Evolutionary conservation across 2,888 invertebrate genomes (phyloP), one percentile per base, ranked within the genome.

Genomic region (Torymus aiolomorphi): DNA sequence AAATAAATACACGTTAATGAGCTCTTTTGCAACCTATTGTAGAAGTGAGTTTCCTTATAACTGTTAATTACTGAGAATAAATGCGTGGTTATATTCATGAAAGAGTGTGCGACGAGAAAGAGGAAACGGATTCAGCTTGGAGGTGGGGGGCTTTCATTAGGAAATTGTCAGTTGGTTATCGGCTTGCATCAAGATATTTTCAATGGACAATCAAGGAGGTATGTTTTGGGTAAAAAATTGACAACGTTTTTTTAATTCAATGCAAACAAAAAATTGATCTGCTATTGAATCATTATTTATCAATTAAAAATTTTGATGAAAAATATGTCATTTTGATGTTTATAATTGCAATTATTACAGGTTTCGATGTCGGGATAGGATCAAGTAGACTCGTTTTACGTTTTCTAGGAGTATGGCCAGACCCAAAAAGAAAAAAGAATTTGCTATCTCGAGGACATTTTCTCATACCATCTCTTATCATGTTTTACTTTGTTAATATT

Each of bases 381-480:
- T 83, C 84, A 83, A 84, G 85, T 67, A 83, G 84, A 13, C 67
- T 76, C 24, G 76, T 83, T 69, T 66, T 87, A 31, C 52, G 78
- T 0, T 54, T 86, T 2, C 42, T 86, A 14, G 86, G 87, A 13
- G 73, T 85, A 5, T 87, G 86, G 86, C 86, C 86, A 13, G 83
- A 84, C 20, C 76, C 79, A 8, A 18, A 52, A 73, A 62, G 20
- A 51, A 74, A 74, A 74, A 65, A 59, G 4, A 61, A n/a, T n/a
- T n/a, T 57, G 11, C 57, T 80, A 13, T 31, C 65, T 0, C 51
- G 54, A 1, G 12, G 18, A 2, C 20, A 59, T 13, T 73, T 78
- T 20, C n/a, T 80, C 4, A 8, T 82, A 42, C 63, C 78, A 16
- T 59, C 69, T 24, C 13, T 80, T 8, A 42, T 78, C 16, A 70